phyloP scores from a whole-genome alignment of 1,140 invertebrate genomes.

The Aleiodes sp. region DNA sequence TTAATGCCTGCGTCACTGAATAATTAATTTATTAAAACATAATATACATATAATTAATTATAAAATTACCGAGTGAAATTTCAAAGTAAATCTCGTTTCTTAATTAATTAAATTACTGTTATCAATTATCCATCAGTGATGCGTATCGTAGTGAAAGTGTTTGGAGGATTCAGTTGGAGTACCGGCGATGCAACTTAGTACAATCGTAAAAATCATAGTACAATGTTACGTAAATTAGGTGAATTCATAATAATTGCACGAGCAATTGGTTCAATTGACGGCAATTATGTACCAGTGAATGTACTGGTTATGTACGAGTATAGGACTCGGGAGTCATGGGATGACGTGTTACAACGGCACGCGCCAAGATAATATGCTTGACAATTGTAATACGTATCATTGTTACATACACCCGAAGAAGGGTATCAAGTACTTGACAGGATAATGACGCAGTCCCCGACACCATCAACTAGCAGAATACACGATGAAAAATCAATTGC shows the following conservation, averaged over 20 bases:
- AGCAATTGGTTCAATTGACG: slow-evolving; percentile 1
- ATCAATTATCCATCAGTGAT: too few relatives aligned
- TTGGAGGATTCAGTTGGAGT: neutral
- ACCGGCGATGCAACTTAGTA: neutral
- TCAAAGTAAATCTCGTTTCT: too few relatives aligned
- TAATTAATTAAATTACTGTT: too few relatives aligned
- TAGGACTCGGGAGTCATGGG: neutral
- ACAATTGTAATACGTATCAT: neutral
- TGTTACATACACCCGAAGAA: neutral
- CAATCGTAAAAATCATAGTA: neutral
- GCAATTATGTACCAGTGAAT: neutral
- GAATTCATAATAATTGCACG: slow-evolving; percentile 6
- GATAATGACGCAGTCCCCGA: slow-evolving; percentile 61
- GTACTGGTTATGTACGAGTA: neutral
- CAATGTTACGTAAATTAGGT: slow-evolving; percentile 4
- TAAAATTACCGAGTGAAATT: too few relatives aligned
- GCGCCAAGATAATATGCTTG: slow-evolving; percentile 18
- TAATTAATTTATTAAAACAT: neutral
- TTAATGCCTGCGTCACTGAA: neutral
- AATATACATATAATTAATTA: neutral
- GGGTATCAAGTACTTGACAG: neutral
- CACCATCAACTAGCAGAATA: slow-evolving; percentile 50
- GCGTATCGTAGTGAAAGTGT: too few relatives aligned
- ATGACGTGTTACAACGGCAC: slow-evolving; percentile 2
- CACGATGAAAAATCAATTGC: slow-evolving; percentile 51